Percentiles rank a stretch among this genome's conserved stretches.
These are phyloP conservation scores for Hyposoter dolosus DNA, from an alignment of 2,888 invertebrate species.

Conservation along the genomic window DNA sequence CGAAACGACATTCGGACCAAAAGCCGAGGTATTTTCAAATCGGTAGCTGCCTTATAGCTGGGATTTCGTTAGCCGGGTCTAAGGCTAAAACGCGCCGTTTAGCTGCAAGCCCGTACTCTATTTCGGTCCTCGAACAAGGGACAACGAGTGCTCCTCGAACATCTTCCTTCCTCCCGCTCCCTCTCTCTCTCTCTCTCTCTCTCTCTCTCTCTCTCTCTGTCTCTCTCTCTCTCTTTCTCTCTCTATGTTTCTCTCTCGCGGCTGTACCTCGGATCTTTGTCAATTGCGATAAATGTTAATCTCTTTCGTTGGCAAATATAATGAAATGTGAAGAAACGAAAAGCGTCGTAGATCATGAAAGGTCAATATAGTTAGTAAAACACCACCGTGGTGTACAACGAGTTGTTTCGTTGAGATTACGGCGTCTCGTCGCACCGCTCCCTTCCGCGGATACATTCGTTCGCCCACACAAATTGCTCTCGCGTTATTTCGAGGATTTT, in stretches of 20 bases:
- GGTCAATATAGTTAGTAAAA: neutral
- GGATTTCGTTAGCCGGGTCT: constrained; percentile 68
- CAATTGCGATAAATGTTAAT: constrained; percentile 17
- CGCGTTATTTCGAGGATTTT: constrained; percentile 81
- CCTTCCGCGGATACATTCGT: constrained; percentile 58
- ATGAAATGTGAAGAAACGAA: neutral
- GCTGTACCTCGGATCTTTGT: constrained; percentile 25
- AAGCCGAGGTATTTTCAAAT: constrained; percentile 79
- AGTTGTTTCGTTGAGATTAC: neutral
- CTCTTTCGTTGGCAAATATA: neutral
- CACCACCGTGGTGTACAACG: neutral
- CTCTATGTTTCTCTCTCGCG: constrained; percentile 16
- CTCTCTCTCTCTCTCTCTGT: neutral
- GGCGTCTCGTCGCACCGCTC: constrained; percentile 3
- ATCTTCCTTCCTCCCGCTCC: neutral
- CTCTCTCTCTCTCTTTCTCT: constrained; percentile 16
- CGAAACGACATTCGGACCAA: constrained; percentile 74
- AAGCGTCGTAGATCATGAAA: neutral
- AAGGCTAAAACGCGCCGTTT: constrained; percentile 61
- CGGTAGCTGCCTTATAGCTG: constrained; percentile 71
- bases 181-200: constrained; percentile 3
- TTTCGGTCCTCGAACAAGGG: constrained; percentile 61
- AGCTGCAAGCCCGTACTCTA: constrained; percentile 63
- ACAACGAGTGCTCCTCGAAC: constrained; percentile 35
- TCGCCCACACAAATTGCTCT: constrained; percentile 81